phyloP scores from a whole-genome alignment of 2,113 vertebrate genomes.

The Acrocephalus kingi region DNA sequence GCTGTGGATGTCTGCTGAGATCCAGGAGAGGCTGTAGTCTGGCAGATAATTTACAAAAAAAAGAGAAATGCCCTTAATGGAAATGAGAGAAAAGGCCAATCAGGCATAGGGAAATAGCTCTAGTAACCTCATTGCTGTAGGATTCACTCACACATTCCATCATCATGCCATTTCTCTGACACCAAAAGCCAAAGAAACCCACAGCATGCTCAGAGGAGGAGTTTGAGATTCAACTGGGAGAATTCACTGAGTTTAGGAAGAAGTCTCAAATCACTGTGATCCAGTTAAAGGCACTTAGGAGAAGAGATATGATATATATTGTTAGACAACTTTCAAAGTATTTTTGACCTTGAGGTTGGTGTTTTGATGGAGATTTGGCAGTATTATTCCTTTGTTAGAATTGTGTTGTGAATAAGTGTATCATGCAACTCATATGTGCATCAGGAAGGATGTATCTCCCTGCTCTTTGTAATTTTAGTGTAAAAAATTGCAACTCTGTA shows the following conservation, averaged over 20 bases:
- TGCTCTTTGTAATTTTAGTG: background rate
- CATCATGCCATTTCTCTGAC: background rate
- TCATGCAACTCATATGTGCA: background rate
- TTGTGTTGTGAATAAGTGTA: background rate
- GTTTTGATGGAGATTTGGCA: background rate
- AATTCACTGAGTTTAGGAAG: background rate
- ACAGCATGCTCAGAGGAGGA: background rate
- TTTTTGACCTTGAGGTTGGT: background rate
- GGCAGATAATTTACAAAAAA: background rate
- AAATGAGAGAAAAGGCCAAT: background rate
- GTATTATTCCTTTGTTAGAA: background rate
- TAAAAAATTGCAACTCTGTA: background rate
- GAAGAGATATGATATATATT: background rate
- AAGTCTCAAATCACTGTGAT: background rate
- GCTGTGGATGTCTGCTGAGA: constrained; percentile 14
- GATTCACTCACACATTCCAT: background rate
- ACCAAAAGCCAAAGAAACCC: background rate
- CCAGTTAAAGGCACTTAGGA: background rate
- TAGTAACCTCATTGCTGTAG: background rate
- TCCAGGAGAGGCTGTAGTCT: background rate
- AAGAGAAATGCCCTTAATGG: background rate
- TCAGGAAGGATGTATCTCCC: background rate
- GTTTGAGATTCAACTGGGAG: background rate
- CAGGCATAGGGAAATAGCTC: background rate
- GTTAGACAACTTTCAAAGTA: background rate